A percentile compares a stretch with the other conserved stretches of the same genome.
Conservation (phyloP, 2,113 vertebrate species). For the Isichthys henryi region DNA sequence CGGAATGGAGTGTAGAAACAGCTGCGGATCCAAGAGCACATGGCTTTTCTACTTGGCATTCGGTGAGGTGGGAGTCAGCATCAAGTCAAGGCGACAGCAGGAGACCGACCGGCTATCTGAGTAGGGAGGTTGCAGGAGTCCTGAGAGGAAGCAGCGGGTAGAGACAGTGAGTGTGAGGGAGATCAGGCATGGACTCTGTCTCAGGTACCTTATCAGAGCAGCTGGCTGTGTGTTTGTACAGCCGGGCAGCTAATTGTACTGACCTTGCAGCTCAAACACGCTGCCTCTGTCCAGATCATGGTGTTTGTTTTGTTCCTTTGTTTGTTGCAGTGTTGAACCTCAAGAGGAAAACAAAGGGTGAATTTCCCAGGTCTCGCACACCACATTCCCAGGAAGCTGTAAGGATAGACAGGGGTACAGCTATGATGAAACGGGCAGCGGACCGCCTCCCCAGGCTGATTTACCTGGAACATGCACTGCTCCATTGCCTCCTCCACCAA, state of each 20-base stretch:
- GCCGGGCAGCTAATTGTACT: neutral
- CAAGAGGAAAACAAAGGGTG: constrained; percentile 34
- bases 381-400: constrained; percentile 34
- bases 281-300: constrained; percentile 7
- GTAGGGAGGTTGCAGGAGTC: neutral
- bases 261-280: neutral
- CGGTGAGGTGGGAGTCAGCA: neutral
- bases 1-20: neutral
- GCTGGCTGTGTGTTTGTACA: constrained; percentile 26
- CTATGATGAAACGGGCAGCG: neutral
- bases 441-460: constrained; percentile 2
- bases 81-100: neutral
- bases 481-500: neutral
- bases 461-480: neutral
- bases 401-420: constrained; percentile 24
- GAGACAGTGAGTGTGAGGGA: neutral
- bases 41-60: neutral
- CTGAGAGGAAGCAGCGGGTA: neutral
- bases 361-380: constrained; percentile 2
- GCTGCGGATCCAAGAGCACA: neutral
- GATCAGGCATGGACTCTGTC: neutral
- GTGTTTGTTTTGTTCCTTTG: constrained; percentile 6
- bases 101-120: neutral
- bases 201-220: constrained; percentile 23
- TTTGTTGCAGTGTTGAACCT: constrained; percentile 35